phyloP scores from a whole-genome alignment of 2,113 vertebrate species.

The Oxyura jamaicensis region DNA sequence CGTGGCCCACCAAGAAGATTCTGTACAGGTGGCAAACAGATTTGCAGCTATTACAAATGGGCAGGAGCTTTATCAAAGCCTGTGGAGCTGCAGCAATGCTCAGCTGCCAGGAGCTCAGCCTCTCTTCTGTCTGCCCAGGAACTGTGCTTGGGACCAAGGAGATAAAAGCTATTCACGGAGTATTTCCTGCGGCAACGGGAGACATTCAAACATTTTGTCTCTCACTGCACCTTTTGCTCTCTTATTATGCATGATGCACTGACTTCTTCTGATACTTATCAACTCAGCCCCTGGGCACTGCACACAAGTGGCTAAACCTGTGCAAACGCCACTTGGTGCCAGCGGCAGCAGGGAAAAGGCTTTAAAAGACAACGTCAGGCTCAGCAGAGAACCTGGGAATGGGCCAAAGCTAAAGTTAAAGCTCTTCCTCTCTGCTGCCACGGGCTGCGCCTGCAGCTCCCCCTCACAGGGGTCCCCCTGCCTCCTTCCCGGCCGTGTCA shows the following conservation, averaged over 20 bases:
- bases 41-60: background rate
- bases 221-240: background rate
- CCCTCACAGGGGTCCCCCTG: background rate
- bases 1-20: background rate
- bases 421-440: background rate
- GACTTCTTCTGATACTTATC: background rate
- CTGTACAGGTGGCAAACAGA: background rate
- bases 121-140: background rate
- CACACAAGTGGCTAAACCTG: background rate
- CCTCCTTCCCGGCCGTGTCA: background rate
- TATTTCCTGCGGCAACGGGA: background rate
- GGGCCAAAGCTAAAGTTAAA: background rate
- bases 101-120: background rate
- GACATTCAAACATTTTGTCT: background rate
- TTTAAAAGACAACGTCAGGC: background rate
- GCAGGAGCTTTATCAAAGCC: background rate
- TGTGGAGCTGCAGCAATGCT: background rate
- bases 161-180: background rate
- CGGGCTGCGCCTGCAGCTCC: background rate
- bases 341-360: background rate
- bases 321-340: background rate
- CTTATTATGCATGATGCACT: background rate
- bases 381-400: background rate
- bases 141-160: background rate
- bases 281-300: background rate